phyloP scores from a whole-genome alignment of 2,888 invertebrate species.

The Dichetophora obliterata region DNA sequence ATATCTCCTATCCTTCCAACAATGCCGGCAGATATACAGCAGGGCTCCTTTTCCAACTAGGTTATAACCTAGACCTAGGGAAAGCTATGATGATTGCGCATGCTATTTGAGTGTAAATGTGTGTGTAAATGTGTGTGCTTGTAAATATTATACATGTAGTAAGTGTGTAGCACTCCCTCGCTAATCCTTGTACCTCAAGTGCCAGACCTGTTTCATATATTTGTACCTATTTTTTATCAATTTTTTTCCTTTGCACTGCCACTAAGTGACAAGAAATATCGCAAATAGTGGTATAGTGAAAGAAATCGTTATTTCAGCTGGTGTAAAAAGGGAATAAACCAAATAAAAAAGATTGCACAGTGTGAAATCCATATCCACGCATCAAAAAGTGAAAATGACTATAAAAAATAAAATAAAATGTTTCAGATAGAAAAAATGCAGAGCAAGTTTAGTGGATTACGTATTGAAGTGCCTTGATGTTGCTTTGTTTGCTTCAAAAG shows the following conservation, averaged over 20 bases:
- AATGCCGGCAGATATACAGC: too few species aligned
- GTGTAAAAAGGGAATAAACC: background rate
- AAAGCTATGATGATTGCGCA: background rate
- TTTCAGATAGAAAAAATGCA: too few species aligned
- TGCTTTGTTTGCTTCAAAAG: too few species aligned
- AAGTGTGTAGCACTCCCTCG: background rate
- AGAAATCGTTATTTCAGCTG: background rate
- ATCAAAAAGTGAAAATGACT: background rate
- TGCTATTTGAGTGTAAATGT: background rate
- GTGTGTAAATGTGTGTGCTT: background rate
- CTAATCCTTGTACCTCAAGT: slow-evolving; percentile 14
- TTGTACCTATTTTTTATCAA: background rate
- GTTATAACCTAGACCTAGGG: slow-evolving; percentile 11
- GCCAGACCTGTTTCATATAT: background rate
- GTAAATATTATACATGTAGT: background rate
- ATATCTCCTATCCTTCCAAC: too few species aligned
- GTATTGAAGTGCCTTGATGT: too few species aligned
- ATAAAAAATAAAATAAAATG: too few species aligned
- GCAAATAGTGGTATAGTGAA: background rate
- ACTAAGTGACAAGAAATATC: background rate
- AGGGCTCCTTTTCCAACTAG: too few species aligned
- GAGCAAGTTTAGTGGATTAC: too few species aligned
- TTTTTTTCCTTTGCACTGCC: too few species aligned
- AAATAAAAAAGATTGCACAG: background rate
- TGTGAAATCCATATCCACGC: background rate